These are phyloP conservation scores for Zophobas morio DNA, from an alignment of 1,140 invertebrate species.

Conservation along the genomic window DNA sequence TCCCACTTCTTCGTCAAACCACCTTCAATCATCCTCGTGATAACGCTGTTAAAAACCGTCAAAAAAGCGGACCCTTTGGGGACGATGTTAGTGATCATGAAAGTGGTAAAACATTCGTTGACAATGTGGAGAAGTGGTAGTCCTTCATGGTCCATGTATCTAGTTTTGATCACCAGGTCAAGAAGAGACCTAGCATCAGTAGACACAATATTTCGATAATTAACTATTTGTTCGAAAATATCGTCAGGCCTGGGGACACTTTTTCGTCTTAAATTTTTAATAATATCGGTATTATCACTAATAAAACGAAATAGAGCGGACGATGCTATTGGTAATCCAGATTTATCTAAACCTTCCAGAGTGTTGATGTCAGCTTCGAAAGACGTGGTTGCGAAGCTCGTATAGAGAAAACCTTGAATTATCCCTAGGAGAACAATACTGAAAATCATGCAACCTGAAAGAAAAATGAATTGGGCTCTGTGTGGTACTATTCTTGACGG, in stretches of 20 bases:
- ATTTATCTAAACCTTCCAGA: slow-evolving; percentile 35
- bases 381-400: slow-evolving; percentile 1
- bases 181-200: slow-evolving; percentile 32
- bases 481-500: background rate
- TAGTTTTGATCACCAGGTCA: slow-evolving; percentile 25
- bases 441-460: slow-evolving; percentile 13
- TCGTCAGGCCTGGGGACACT: background rate
- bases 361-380: slow-evolving; percentile 49
- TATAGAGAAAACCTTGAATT: slow-evolving; percentile 23
- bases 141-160: background rate
- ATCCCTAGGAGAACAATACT: slow-evolving; percentile 16
- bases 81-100: slow-evolving; percentile 42
- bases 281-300: slow-evolving; percentile 11
- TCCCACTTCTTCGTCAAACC: slow-evolving; percentile 47
- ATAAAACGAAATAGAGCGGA: background rate
- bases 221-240: slow-evolving; percentile 19
- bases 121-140: slow-evolving; percentile 43
- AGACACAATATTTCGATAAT: slow-evolving; percentile 27
- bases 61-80: slow-evolving; percentile 49
- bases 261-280: background rate
- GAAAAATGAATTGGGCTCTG: background rate
- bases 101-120: slow-evolving; percentile 45
- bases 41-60: slow-evolving; percentile 32
- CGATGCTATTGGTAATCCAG: slow-evolving; percentile 26
- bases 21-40: slow-evolving; percentile 24